Conservation (phyloP, 2,113 vertebrate genomes). For the Chloropsis hardwickii region DNA sequence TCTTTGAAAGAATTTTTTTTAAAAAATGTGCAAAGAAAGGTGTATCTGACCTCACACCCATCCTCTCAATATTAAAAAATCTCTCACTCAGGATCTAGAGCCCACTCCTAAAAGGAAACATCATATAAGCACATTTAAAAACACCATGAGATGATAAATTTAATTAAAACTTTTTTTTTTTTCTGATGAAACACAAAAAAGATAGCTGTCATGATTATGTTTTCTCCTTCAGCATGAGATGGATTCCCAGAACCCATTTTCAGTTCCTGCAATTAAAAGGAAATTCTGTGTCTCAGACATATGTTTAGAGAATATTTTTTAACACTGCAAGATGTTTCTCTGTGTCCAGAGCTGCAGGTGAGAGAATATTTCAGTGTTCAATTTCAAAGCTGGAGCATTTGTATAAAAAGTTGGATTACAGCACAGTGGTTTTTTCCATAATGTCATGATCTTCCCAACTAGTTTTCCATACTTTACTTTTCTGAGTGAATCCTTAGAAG, state of each 20-base stretch:
- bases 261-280: neutral
- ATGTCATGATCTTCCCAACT: neutral
- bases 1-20: neutral
- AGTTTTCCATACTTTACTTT: neutral
- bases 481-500: neutral
- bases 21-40: neutral
- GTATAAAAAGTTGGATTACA: neutral
- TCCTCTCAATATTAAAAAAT: neutral
- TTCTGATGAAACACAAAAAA: neutral
- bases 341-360: neutral
- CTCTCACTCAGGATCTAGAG: neutral
- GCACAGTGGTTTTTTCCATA: neutral
- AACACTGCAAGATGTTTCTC: neutral
- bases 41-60: neutral
- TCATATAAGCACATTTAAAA: neutral
- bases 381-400: neutral
- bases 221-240: neutral
- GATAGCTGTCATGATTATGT: accelerated
- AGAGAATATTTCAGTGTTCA: neutral
- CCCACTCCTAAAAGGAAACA: neutral
- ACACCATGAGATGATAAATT: neutral
- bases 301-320: neutral
- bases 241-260: neutral
- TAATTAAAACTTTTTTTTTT: neutral
- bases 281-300: neutral